These are phyloP conservation scores for Gnathonemus echidnorhynchus DNA, from an alignment of 2,113 vertebrate species.

Conservation along the genomic window DNA sequence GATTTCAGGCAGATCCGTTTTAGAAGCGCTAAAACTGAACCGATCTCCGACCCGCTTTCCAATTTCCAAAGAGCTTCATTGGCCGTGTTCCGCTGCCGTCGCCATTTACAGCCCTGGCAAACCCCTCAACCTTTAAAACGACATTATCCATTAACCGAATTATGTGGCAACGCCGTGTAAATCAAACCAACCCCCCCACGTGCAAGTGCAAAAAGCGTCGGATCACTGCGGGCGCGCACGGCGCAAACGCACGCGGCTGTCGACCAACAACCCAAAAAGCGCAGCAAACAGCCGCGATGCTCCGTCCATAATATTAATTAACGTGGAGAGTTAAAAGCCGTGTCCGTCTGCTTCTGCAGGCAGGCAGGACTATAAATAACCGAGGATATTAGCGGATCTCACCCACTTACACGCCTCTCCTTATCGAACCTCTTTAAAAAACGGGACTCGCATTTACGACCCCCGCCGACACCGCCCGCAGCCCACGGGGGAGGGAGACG, in stretches of 20 bases:
- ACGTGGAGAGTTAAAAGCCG: background rate
- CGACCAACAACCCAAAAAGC: background rate
- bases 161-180: background rate
- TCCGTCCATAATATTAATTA: background rate
- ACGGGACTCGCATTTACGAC: background rate
- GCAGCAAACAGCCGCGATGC: background rate
- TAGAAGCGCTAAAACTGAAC: background rate
- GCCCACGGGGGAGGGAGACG: no score
- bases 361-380: slow-evolving; percentile 80
- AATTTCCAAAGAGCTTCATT: background rate
- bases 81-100: background rate
- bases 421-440: background rate
- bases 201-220: slow-evolving; percentile 25
- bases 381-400: slow-evolving; percentile 44
- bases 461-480: background rate
- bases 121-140: slow-evolving; percentile 48
- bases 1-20: background rate
- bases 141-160: background rate
- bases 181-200: background rate
- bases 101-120: slow-evolving; percentile 19
- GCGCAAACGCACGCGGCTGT: no score
- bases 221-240: no score
- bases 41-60: background rate
- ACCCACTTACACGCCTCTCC: slow-evolving; percentile 47
- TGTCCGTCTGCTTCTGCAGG: slow-evolving; percentile 23